phyloP scores from a whole-genome alignment of 2,888 invertebrate genomes.

The Apamea epomidion region DNA sequence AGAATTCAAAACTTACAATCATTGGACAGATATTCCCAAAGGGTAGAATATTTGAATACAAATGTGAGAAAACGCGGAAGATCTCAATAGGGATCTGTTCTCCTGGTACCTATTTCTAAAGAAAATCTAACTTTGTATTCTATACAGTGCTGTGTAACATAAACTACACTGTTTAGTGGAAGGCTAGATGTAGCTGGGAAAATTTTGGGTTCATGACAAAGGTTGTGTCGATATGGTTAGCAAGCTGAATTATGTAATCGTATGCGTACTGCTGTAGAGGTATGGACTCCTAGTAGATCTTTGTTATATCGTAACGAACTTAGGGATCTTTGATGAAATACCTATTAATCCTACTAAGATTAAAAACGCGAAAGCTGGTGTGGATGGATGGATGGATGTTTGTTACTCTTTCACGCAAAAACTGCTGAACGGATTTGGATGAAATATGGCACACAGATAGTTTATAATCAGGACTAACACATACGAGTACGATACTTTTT shows the following conservation, averaged over 20 bases:
- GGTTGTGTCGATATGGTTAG: conserved; percentile 22
- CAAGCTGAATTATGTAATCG: conserved; percentile 40
- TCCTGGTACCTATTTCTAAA: conserved; percentile 52
- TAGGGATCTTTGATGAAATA: not conserved
- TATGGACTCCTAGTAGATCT: conserved; percentile 42
- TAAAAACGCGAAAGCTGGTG: no score
- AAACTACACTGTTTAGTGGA: conserved; percentile 59
- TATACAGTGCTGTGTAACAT: conserved; percentile 47
- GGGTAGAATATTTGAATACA: conserved; percentile 78
- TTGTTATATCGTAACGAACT: not conserved
- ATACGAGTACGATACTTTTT: no score
- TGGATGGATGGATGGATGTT: no score
- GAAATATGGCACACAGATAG: no score
- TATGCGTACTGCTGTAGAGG: conserved; percentile 15
- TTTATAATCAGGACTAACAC: no score
- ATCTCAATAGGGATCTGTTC: conserved; percentile 69
- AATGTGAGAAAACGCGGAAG: conserved; percentile 71
- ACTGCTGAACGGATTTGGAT: no score
- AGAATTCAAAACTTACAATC: conserved; percentile 66
- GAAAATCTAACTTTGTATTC: conserved; percentile 60
- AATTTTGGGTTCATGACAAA: conserved; percentile 29
- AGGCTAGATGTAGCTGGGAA: conserved; percentile 25
- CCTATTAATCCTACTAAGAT: no score
- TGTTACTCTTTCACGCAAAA: no score
- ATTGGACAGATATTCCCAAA: conserved; percentile 70